Evolutionary conservation across 2,113 vertebrate genomes (phyloP).

Genomic region (Piliocolobus tephrosceles): DNA sequence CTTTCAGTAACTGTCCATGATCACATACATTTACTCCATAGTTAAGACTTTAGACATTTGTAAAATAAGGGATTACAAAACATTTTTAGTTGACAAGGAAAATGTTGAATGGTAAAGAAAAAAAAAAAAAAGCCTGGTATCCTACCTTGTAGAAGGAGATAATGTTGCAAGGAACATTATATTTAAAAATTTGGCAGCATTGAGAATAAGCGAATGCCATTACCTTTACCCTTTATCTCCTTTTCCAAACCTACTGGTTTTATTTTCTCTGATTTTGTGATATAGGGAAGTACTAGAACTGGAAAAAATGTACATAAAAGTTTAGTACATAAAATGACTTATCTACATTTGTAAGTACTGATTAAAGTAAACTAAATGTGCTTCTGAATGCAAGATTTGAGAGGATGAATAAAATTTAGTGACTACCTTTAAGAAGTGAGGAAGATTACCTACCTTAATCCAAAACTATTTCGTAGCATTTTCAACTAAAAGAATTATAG

Average conservation of each 20-base stretch:
- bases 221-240: neutral
- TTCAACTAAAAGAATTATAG: neutral
- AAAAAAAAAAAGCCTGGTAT: neutral
- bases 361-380: neutral
- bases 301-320: neutral
- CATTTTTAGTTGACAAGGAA: neutral
- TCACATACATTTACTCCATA: slow-evolving; percentile 16
- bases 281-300: neutral
- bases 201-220: neutral
- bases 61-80: slow-evolving; percentile 19
- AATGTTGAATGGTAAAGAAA: too few species aligned
- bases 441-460: neutral
- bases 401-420: slow-evolving; percentile 14
- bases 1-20: neutral
- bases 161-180: neutral
- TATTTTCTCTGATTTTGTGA: slow-evolving; percentile 26
- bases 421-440: neutral
- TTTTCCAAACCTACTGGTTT: neutral
- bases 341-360: neutral
- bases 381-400: neutral
- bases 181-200: neutral
- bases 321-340: neutral
- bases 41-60: neutral
- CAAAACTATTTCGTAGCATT: neutral
- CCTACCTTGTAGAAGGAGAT: neutral